phyloP scores from a whole-genome alignment of 1,140 invertebrate species.

The Mizuhopecten yessoensis region DNA sequence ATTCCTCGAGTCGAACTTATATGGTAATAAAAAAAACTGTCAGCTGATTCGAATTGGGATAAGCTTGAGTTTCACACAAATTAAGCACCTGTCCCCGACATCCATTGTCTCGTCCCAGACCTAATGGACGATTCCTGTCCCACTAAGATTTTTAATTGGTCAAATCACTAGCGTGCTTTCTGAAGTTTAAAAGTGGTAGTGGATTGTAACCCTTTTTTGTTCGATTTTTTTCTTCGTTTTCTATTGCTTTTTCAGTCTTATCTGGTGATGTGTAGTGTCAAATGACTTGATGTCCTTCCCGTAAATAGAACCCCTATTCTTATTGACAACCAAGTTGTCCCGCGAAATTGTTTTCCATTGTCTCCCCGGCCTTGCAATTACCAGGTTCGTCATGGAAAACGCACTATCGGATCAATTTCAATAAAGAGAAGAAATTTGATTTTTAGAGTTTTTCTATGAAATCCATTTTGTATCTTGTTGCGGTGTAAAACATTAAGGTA shows the following conservation, averaged over 20 bases:
- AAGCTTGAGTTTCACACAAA: conserved; percentile 33
- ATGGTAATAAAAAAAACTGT: neutral
- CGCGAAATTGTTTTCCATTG: conserved; percentile 8
- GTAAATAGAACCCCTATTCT: neutral
- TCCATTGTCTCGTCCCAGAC: neutral
- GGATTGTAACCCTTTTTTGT: conserved; percentile 15
- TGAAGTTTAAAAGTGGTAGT: neutral
- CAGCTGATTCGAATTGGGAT: neutral
- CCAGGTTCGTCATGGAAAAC: neutral
- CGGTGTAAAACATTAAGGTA: neutral
- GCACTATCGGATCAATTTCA: conserved; percentile 17
- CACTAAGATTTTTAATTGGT: conserved; percentile 33
- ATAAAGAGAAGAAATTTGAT: conserved; percentile 25
- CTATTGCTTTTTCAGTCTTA: neutral
- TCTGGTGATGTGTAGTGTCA: neutral
- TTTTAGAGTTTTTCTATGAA: neutral
- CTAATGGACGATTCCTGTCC: conserved; percentile 6
- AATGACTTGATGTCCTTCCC: neutral
- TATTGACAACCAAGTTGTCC: conserved; percentile 18
- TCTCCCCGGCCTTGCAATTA: conserved; percentile 4
- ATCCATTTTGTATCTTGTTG: conserved; percentile 8
- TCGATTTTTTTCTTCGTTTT: conserved; percentile 28
- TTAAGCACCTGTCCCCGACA: neutral
- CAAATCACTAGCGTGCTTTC: neutral
- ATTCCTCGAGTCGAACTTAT: neutral